These are phyloP conservation scores for Clarias magur DNA, from an alignment of 2,113 vertebrate species.

Conservation along the genomic window DNA sequence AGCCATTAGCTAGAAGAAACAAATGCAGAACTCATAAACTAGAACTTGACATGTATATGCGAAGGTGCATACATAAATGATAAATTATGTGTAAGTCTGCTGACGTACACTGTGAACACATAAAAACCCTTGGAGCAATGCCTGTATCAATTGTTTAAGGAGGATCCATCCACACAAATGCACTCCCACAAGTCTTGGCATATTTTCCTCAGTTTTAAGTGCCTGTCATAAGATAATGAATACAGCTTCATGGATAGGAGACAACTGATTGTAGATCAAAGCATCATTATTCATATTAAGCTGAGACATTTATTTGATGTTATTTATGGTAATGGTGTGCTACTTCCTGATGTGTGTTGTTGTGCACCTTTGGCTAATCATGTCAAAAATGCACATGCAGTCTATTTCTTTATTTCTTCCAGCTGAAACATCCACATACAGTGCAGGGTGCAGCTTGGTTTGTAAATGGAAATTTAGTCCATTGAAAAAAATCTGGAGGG, in stretches of 20 bases:
- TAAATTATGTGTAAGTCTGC: background rate
- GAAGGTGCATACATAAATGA: constrained; percentile 51
- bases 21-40: constrained; percentile 62
- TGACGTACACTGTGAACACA: constrained; percentile 1
- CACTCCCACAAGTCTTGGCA: constrained; percentile 1
- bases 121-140: background rate
- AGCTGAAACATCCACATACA: background rate
- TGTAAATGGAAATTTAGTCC: background rate
- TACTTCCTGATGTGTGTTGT: constrained; percentile 2
- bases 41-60: constrained; percentile 59
- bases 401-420: background rate
- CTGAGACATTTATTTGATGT: background rate
- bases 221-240: constrained; percentile 17
- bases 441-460: background rate
- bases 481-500: no score
- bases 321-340: constrained; percentile 26
- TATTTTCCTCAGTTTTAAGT: background rate
- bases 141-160: background rate
- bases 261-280: constrained; percentile 23
- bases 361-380: constrained; percentile 1
- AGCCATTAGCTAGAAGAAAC: constrained; percentile 68
- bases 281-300: constrained; percentile 19
- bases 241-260: constrained; percentile 5
- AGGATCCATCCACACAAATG: constrained; percentile 12
- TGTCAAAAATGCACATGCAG: background rate